Percentiles rank a stretch among this genome's conserved stretches.
These are phyloP conservation scores for Cataglyphis cursor DNA, from an alignment of 2,888 invertebrate species.

Conservation along the genomic window DNA sequence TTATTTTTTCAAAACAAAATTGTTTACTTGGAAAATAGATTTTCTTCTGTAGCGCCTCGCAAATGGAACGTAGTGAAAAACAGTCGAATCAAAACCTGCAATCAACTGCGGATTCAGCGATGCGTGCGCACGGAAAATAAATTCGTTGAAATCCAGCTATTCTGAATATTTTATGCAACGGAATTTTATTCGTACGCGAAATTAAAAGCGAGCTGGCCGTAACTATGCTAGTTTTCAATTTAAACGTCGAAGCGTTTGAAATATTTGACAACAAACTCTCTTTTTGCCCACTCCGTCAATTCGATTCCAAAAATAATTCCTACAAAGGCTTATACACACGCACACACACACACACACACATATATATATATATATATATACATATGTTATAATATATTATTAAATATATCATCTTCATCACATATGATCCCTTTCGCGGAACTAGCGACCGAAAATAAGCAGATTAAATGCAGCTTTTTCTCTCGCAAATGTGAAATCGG, in stretches of 20 bases:
- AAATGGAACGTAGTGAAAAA: conserved; percentile 36
- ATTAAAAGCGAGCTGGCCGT: conserved; percentile 31
- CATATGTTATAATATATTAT: neutral
- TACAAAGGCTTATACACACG: neutral
- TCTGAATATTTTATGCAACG: conserved; percentile 50
- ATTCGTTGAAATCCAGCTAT: conserved; percentile 44
- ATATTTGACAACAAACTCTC: conserved; percentile 33
- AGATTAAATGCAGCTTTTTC: conserved; percentile 18
- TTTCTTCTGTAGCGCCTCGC: conserved; percentile 13
- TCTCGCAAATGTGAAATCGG: conserved; percentile 7
- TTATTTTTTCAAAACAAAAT: conserved; percentile 34
- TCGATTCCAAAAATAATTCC: conserved; percentile 32
- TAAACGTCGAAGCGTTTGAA: conserved; percentile 40
- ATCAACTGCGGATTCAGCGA: conserved; percentile 45
- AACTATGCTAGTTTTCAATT: conserved; percentile 38
- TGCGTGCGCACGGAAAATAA: conserved; percentile 19
- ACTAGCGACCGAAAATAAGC: conserved; percentile 12
- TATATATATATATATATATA: neutral
- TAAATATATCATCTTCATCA: neutral
- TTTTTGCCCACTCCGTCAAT: neutral
- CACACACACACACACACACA: neutral
- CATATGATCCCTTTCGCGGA: neutral
- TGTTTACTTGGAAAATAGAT: conserved; percentile 24
- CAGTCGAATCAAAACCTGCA: conserved; percentile 36
- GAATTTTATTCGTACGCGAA: conserved; percentile 42